phyloP scores from a whole-genome alignment of 2,113 vertebrate species.

The Pavo muticus region DNA sequence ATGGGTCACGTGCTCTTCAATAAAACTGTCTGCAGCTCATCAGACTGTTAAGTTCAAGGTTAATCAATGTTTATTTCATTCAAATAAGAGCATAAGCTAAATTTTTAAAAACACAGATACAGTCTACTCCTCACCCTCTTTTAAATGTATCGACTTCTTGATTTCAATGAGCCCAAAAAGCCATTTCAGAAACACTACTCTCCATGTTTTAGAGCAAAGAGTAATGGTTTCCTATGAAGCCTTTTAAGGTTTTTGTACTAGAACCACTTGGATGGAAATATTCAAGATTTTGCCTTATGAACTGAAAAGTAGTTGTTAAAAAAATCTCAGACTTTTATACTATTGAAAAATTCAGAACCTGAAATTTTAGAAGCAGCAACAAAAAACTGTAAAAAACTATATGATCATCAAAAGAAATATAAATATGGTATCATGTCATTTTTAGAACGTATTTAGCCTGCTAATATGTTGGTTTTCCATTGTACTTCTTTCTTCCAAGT shows the following conservation, averaged over 20 bases:
- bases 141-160: not conserved
- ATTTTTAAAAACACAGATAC: not conserved
- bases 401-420: not conserved
- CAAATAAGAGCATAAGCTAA: not conserved
- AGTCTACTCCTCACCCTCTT: not conserved
- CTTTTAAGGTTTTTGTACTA: not conserved
- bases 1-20: not conserved
- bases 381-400: not conserved
- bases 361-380: not conserved
- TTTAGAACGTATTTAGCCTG: not conserved
- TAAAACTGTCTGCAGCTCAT: not conserved
- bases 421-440: not conserved
- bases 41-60: not conserved
- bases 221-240: not conserved
- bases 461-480: not conserved
- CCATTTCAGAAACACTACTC: not conserved
- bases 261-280: not conserved
- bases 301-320: not conserved
- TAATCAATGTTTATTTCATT: constrained; percentile 39
- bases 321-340: not conserved
- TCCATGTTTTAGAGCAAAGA: not conserved
- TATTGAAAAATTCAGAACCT: not conserved
- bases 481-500: not conserved
- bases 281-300: not conserved
- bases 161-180: not conserved